Evolutionary conservation across 2,113 vertebrate species (phyloP), one percentile per base, ranked within the genome.

Genomic region (Haplochromis vanheusdeni): DNA sequence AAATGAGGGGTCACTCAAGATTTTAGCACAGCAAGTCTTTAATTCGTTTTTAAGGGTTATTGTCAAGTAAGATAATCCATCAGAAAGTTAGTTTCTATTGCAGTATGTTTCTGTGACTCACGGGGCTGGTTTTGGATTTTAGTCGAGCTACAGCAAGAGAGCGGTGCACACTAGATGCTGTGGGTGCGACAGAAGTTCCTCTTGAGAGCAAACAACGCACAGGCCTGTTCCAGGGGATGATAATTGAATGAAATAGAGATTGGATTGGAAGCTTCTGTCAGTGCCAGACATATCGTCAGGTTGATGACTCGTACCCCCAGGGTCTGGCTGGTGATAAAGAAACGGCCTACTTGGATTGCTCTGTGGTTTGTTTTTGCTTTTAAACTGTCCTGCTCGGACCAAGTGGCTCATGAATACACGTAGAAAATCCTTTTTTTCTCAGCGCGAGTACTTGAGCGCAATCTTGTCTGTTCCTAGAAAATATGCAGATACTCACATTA

Each of bases 181-280:
- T 62, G 83, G 92, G 31, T 87, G 65, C 9, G 4, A 90, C 86
- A 91, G 85, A 60, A 47, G 87, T 93, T 91, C 85, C 82, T 94
- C 92, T 93, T 26, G 83, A 90, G 94, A 89, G 90, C 82, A 82
- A 90, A 90, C 88, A 87, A 56, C 6, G 21, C 89, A 45, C 85
- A 75, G 92, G 87, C 93, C 93, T 91, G 93, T 92, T 93, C 87
- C 83, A 82, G 89, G 58, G 81, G 47, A 91, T 89, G 92, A 92
- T 94, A 93, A 95, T 90, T 94, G 91, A 93, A 95, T 94, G 93
- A 94, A 95, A 93, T 92, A 92, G 92, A 95, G 94, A 94, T 93
- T 92, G 91, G 90, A 93, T 91, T 86, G 92, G 92, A 95, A 90
- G 92, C 91, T 91, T 84, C 92, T 92, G 93, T 94, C 92, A 91